Evolutionary conservation across 2,113 vertebrate species (phyloP).

Genomic region (Rutilus rutilus): DNA sequence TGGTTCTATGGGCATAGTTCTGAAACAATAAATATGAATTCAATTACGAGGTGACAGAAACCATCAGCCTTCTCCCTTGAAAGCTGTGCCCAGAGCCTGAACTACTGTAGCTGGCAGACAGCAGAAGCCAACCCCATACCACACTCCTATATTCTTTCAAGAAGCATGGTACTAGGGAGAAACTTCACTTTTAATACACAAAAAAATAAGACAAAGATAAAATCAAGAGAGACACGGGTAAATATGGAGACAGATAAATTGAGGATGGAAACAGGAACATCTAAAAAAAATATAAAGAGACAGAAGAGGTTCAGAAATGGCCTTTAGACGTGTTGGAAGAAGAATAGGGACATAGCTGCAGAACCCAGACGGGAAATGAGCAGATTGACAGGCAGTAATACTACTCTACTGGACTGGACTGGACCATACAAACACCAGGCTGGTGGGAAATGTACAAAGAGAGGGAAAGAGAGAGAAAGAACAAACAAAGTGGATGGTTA

Average conservation of each 20-base stretch:
- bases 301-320: slow-evolving; percentile 28
- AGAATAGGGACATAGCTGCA: slow-evolving; percentile 64
- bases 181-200: slow-evolving; percentile 43
- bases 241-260: slow-evolving; percentile 52
- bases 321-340: slow-evolving; percentile 48
- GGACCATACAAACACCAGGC: slow-evolving; percentile 71
- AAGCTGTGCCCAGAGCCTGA: slow-evolving; percentile 52
- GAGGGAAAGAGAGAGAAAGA: slow-evolving; percentile 50
- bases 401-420: slow-evolving; percentile 75
- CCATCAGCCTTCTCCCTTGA: slow-evolving; percentile 57
- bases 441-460: slow-evolving; percentile 68
- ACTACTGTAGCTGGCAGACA: slow-evolving; percentile 55
- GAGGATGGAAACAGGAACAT: slow-evolving; percentile 57
- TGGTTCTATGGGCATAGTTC: not conserved
- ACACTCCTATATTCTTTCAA: slow-evolving; percentile 33
- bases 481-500: slow-evolving; percentile 71
- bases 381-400: slow-evolving; percentile 56
- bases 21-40: slow-evolving; percentile 23
- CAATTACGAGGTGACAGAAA: not conserved
- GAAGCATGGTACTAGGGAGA: slow-evolving; percentile 40
- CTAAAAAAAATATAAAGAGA: slow-evolving; percentile 44
- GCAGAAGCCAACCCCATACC: slow-evolving; percentile 39
- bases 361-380: slow-evolving; percentile 50
- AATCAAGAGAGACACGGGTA: slow-evolving; percentile 31
- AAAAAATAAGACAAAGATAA: slow-evolving; percentile 30